Percentiles rank a stretch among this genome's conserved stretches.
Evolutionary conservation across 2,113 vertebrate genomes (phyloP).

Genomic region (Candoia aspera): DNA sequence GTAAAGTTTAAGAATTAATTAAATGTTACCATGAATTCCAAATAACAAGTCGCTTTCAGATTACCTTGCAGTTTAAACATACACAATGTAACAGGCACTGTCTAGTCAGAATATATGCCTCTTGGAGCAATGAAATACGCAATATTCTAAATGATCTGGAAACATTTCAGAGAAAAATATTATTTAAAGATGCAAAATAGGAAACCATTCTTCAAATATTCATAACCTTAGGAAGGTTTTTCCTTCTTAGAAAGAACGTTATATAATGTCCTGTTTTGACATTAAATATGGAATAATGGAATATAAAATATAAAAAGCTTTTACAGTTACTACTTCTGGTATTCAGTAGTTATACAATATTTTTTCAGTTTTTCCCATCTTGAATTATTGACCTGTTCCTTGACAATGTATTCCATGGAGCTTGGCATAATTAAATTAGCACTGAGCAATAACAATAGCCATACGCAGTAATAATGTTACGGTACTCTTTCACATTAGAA

Average conservation of each 20-base stretch:
- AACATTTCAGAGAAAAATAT: not conserved
- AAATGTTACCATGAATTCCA: not conserved
- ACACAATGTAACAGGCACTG: not conserved
- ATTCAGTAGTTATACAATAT: not conserved
- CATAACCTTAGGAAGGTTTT: not conserved
- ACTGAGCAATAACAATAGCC: not conserved
- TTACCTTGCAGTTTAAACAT: not conserved
- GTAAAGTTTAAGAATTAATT: constrained; percentile 9
- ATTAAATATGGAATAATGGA: not conserved
- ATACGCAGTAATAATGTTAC: not conserved
- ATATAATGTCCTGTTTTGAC: not conserved
- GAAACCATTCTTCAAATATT: not conserved
- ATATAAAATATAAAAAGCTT: not conserved
- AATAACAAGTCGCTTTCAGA: not conserved
- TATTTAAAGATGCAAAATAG: not conserved
- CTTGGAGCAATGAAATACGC: not conserved
- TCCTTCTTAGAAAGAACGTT: not conserved
- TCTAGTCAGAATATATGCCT: not conserved
- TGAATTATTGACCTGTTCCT: not conserved
- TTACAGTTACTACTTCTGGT: not conserved
- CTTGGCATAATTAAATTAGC: not conserved
- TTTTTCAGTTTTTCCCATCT: not conserved
- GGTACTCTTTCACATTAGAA: not conserved
- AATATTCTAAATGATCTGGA: not conserved
- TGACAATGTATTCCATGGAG: not conserved